Base-by-base conservation (phyloP, 2,797 vertebrate genomes). In the Malacoraja senta region DNA sequence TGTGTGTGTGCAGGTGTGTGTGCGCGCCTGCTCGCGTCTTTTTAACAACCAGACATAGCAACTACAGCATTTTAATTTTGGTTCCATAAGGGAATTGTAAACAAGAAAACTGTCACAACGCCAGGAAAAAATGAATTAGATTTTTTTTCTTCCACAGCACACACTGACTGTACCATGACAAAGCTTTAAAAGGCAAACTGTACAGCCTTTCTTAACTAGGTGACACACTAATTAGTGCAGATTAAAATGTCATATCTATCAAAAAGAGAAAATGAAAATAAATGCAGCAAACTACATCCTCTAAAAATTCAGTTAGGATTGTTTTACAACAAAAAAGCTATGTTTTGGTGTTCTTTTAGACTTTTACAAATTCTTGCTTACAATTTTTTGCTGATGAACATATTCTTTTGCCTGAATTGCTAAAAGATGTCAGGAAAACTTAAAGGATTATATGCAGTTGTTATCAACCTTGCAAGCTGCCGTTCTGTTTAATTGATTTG, bases 381-480 rank as follows among this genome's bases (percentile, higher is more conserved):
- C 19, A 72, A 72, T 91, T 29, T 72, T 90, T 74, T 4, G 38
- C 65, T 72, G 88, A 44, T 29, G 12, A 72, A 24, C 21, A 71
- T 44, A 71, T 38, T 44, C 35, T 12, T 24, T 74, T 68, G n/a
- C 68, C 65, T 88, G 13, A 32, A 32, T n/a, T 35, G 29, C 35
- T 91, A 72, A 72, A 91, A 91, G 58, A 38, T 21, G n/a, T 91
- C 84, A 65, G 58, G 24, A 90, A 90, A 71, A 63, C 88, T 91
- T 72, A 72, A 84, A 84, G 81, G 81, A 61, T 84, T 84, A 84
- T 63, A 63, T 29, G 61, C 81, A 84, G 9, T 84, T 84, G 61
- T 84, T 84, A n/a, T 63, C 26, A n/a, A 29, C 72, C 35, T 24
- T 72, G 9, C 71, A 91, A 91, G 65, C 65, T 71, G 17, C 65